Percentiles rank a stretch among this genome's conserved stretches.
These are phyloP conservation scores for Drosophila helvetica DNA, from an alignment of 2,888 invertebrate species.

Conservation along the genomic window DNA sequence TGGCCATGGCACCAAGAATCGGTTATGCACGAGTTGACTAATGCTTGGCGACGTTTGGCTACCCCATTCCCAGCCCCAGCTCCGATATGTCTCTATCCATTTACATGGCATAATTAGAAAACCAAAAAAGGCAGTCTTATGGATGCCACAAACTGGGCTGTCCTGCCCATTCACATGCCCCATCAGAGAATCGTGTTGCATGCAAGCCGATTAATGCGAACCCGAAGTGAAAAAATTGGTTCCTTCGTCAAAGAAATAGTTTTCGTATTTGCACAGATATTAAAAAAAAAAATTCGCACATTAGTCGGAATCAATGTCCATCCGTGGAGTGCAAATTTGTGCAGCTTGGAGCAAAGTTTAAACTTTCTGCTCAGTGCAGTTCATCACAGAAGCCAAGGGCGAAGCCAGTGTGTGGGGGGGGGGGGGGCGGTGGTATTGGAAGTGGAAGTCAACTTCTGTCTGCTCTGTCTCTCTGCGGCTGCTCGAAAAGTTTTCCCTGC, in stretches of 20 bases:
- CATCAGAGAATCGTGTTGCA: slow-evolving; percentile 36
- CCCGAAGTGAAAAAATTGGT: slow-evolving; percentile 28
- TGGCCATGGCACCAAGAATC: slow-evolving; percentile 29
- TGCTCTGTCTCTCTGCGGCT: slow-evolving; percentile 37
- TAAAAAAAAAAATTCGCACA: slow-evolving; percentile 69
- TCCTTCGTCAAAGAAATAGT: slow-evolving; percentile 42
- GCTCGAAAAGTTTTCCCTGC: slow-evolving; percentile 57
- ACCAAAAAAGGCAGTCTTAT: slow-evolving; percentile 59
- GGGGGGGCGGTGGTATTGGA: slow-evolving; percentile 14
- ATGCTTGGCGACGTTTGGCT: slow-evolving; percentile 46
- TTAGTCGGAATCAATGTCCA: slow-evolving; percentile 47
- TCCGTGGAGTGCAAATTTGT: slow-evolving; percentile 61
- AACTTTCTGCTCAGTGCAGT: slow-evolving; percentile 66
- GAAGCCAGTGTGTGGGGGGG: neutral
- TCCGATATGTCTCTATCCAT: slow-evolving; percentile 38
- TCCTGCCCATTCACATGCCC: neutral
- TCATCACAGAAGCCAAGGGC: slow-evolving; percentile 55
- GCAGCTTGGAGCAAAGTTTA: slow-evolving; percentile 62
- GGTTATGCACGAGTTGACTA: slow-evolving; percentile 65
- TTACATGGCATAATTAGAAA: slow-evolving; percentile 75
- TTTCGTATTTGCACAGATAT: slow-evolving; percentile 53
- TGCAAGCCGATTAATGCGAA: slow-evolving; percentile 52
- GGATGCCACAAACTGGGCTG: slow-evolving; percentile 54
- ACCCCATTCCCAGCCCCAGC: neutral
- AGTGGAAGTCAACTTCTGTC: slow-evolving; percentile 61